These are phyloP conservation scores for Hemibagrus wyckioides DNA, from an alignment of 2,113 vertebrate species.

Conservation along the genomic window DNA sequence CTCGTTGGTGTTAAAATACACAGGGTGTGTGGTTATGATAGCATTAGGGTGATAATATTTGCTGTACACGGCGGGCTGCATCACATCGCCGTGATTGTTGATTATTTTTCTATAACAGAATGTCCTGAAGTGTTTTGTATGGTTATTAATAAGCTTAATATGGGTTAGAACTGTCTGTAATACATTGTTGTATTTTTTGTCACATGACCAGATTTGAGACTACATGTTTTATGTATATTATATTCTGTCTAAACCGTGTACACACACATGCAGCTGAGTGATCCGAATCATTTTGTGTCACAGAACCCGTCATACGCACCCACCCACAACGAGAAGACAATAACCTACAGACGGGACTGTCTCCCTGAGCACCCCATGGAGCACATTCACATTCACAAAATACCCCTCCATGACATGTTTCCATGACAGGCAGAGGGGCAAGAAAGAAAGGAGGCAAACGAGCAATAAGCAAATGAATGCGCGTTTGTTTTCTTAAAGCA, in stretches of 20 bases:
- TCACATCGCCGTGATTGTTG: neutral
- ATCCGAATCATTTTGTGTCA: neutral
- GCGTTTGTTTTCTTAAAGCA: constrained; percentile 44
- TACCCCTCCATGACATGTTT: constrained; percentile 82
- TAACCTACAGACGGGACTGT: constrained; percentile 88
- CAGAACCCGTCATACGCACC: constrained; percentile 78
- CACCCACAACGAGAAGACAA: constrained; percentile 86
- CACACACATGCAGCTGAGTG: neutral
- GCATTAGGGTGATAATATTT: neutral
- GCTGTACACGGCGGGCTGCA: neutral
- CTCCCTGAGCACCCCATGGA: constrained; percentile 77
- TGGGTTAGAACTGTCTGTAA: neutral
- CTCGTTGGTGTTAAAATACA: neutral
- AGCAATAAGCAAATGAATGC: constrained; percentile 37
- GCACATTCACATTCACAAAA: constrained; percentile 85
- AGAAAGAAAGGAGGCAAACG: neutral
- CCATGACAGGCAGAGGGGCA: constrained; percentile 52
- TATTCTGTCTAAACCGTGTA: neutral
- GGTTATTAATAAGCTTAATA: neutral
- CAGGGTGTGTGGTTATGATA: neutral
- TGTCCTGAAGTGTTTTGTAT: neutral
- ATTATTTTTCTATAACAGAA: neutral
- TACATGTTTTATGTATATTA: neutral
- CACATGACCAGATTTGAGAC: neutral
- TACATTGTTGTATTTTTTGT: too few relatives aligned